Base-by-base conservation (phyloP, 1,140 invertebrate species). In the Aphelinus atriplicis region DNA sequence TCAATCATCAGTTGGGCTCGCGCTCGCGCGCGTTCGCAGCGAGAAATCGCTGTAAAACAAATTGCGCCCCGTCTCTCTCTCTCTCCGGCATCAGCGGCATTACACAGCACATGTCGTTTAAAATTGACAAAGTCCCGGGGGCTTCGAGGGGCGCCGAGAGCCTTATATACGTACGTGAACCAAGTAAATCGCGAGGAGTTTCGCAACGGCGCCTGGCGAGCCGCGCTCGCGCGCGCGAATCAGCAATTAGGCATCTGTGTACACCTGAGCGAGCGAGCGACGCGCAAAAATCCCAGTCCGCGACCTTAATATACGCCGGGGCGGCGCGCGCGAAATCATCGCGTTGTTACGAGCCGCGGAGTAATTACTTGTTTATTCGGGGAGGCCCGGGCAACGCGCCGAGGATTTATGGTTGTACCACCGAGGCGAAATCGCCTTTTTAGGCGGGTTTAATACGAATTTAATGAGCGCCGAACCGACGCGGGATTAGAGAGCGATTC, bases 121-220 rank as follows among this genome's bases (percentile, higher is more conserved):
- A 62, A 73, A 73, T 68, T 68, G 72, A 73, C 64, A 68, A 61
- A 66, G 57, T 68, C 56, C 55, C 1, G 26, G 46, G 9, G 7
- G 62, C 3, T 47, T 51, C 56, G n/a, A 55, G 3, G 45, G 2
- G 45, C 61, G 46, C 46, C n/a, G 45, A 53, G 45, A 26, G 53
- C 48, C 26, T 4, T 46, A 7, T 60, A 66, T 66, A 45, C 42
- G 51, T 66, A 66, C 9, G 62, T 61, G 64, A 61, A 67, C 53
- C 48, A 66, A 73, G 71, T 58, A 73, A 73, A 66, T 73, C 56
- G 56, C 63, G 63, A 3, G 6, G 26, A n/a, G 46, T 74, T 74
- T 74, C 58, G 64, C 45, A 74, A 74, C 63, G 50, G 56, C 56
- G 7, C 45, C 71, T 64, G 62, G 63, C 55, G 9, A 65, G 45